phyloP scores from a whole-genome alignment of 2,888 invertebrate species.

The Zygothrica quintamaculata region DNA sequence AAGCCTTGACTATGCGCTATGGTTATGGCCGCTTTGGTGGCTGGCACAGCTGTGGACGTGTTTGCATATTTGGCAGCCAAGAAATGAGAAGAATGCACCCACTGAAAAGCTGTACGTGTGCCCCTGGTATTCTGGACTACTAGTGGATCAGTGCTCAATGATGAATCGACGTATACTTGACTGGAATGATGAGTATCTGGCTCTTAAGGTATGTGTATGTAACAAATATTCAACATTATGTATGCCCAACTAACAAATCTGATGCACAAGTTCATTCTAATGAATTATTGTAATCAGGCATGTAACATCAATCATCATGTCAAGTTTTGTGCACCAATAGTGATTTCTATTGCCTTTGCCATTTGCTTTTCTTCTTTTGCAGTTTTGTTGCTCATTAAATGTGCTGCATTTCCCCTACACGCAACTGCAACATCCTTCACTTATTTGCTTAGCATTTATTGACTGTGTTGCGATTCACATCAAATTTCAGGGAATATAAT shows the following conservation, averaged over 20 bases:
- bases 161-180: conserved; percentile 92
- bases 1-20: conserved; percentile 87
- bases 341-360: too few relatives aligned
- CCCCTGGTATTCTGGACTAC: conserved; percentile 92
- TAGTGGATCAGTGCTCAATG: conserved; percentile 93
- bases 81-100: conserved; percentile 92
- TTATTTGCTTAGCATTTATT: conserved; percentile 38
- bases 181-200: conserved; percentile 85
- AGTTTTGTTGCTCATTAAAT: conserved; percentile 5
- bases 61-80: conserved; percentile 92
- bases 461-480: conserved; percentile 47
- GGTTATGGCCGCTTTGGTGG: conserved; percentile 93
- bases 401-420: neutral
- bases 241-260: conserved; percentile 19
- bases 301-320: conserved; percentile 60
- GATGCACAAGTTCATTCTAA: conserved; percentile 46
- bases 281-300: conserved; percentile 70
- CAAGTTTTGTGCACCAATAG: conserved; percentile 35
- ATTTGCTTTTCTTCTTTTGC: too few relatives aligned
- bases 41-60: conserved; percentile 94
- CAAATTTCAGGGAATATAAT: conserved; percentile 67
- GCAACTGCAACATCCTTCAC: conserved; percentile 4
- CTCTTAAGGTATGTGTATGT: conserved; percentile 83
- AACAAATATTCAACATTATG: conserved; percentile 2
- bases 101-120: conserved; percentile 93